Conservation (phyloP, 2,113 vertebrate genomes). For the Ursus arctos region DNA sequence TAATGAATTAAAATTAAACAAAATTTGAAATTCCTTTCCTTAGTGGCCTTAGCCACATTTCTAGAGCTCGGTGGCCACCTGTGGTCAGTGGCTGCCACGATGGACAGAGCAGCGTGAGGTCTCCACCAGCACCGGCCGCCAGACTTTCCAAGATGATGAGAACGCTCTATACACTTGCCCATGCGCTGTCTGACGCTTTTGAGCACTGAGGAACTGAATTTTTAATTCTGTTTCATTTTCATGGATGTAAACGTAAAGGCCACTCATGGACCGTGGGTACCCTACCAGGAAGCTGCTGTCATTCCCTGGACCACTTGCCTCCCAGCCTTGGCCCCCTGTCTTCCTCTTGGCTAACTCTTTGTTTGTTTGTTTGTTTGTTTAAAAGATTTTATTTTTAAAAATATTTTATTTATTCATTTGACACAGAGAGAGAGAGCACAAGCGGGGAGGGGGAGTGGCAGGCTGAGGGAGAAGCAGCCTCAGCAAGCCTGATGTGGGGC, state of each 20-base stretch:
- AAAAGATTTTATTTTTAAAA: not conserved
- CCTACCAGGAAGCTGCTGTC: not conserved
- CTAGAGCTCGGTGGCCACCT: not conserved
- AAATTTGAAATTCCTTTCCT: not conserved
- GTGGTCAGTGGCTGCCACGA: accelerated
- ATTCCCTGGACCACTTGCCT: not conserved
- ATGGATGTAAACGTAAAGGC: not conserved
- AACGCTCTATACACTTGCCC: accelerated
- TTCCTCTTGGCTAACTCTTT: not conserved
- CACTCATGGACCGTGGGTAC: not conserved
- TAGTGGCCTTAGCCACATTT: not conserved
- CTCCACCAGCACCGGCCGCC: accelerated
- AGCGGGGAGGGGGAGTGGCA: too few relatives aligned
- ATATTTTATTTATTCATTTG: too few relatives aligned
- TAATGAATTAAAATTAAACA: not conserved
- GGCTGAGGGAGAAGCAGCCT: too few relatives aligned
- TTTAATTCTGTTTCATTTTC: not conserved
- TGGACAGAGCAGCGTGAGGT: accelerated
- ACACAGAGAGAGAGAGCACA: too few relatives aligned
- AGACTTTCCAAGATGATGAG: not conserved
- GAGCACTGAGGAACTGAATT: not conserved
- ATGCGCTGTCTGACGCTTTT: accelerated
- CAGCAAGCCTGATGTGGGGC: too few relatives aligned
- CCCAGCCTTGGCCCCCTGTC: not conserved
- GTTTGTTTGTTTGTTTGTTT: not conserved